Conservation (phyloP, 2,113 vertebrate genomes). For the Ascaphus truei region DNA sequence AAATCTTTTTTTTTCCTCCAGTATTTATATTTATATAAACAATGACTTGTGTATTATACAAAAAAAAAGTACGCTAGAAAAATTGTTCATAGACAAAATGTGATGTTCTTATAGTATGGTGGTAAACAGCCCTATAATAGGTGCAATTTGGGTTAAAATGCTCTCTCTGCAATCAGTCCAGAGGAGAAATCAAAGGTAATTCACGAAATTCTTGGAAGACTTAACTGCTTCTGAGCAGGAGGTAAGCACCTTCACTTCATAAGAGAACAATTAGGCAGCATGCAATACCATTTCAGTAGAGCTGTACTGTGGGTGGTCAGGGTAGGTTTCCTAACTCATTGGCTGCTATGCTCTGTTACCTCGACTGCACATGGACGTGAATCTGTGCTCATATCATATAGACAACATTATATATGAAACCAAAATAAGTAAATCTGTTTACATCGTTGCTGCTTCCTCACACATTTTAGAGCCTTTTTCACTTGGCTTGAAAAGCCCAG, state of each 20-base stretch:
- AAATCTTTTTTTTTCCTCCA: slow-evolving; percentile 49
- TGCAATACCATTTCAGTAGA: slow-evolving; percentile 44
- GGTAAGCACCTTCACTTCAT: slow-evolving; percentile 47
- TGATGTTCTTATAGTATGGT: slow-evolving; percentile 38
- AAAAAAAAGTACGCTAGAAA: slow-evolving; percentile 4
- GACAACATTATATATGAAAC: slow-evolving; percentile 4
- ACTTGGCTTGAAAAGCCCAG: neutral
- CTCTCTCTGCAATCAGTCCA: slow-evolving; percentile 1
- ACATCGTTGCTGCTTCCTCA: neutral
- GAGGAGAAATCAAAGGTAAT: slow-evolving; percentile 27
- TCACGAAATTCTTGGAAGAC: slow-evolving; percentile 38
- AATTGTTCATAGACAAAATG: slow-evolving; percentile 39
- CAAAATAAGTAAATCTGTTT: neutral
- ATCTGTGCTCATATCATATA: neutral
- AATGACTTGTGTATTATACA: slow-evolving; percentile 44
- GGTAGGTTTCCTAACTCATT: neutral
- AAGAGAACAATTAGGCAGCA: slow-evolving; percentile 50
- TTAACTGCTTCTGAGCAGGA: slow-evolving; percentile 42
- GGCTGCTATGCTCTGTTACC: neutral
- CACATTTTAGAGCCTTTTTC: neutral
- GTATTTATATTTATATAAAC: slow-evolving; percentile 40
- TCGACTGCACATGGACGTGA: neutral
- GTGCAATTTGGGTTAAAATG: slow-evolving; percentile 31
- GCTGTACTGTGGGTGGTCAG: neutral
- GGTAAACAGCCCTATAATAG: slow-evolving; percentile 34